Base-by-base conservation (phyloP, 1,140 invertebrate genomes). In the Drosophila setifemur region DNA sequence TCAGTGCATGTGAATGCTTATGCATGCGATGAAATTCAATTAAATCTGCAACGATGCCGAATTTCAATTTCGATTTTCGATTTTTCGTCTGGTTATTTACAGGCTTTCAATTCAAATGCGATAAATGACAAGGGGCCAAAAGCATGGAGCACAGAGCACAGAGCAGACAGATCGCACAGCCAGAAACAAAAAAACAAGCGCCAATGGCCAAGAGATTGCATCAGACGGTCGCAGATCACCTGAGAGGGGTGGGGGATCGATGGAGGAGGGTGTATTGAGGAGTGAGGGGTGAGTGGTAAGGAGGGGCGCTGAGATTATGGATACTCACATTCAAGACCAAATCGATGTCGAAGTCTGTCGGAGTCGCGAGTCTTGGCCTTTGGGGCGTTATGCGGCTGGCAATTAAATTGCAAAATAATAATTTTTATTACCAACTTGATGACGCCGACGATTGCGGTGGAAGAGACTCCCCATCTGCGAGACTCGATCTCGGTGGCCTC, bases 401-500 rank as follows among this genome's bases (percentile, higher is more conserved):
- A 83, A 83, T 85, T 83, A 85, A 83, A 85, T 83, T 78, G 79
- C 71, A 70, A 85, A 83, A 85, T 85, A 79, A 86, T 83, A 77
- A 86, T 79, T 78, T 85, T 83, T 85, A 85, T 74, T 71, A 63
- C 58, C 78, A 72, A 57, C 47, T 55, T 70, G 75, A 57, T 45
- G 31, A 19, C 52, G 40, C 8, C 58, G 53, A 28, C 40, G 31
- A 61, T 21, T 39, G 57, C 33, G 4, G 26, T 64, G 57, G 42
- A 49, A 64, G 42, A 64, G 42, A 64, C 33, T 66, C 58, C 28
- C 58, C 58, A 66, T 25, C 57, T 63, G 55, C 37, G 50, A 25
- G 57, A 64, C 25, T 64, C 18, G 49, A 25, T 48, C 54, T 53
- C 54, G 25, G 54, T 43, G 57, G 64, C 70, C 64, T 64, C 79